Evolutionary conservation across 2,113 vertebrate genomes (phyloP).

Genomic region (Benthochromis sp.): DNA sequence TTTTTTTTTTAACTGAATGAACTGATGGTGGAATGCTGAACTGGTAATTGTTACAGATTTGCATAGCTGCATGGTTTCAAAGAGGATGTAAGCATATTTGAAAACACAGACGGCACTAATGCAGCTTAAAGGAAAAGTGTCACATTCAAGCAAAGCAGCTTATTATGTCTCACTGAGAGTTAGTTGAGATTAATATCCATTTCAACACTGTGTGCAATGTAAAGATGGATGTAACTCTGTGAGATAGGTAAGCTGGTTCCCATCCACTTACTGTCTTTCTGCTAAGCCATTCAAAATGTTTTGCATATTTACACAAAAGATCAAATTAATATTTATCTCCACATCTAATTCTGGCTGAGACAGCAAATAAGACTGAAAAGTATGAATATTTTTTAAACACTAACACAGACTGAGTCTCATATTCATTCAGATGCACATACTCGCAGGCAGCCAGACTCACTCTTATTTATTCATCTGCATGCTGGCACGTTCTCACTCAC

Average conservation of each 20-base stretch:
- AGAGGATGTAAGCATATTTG: constrained; percentile 1
- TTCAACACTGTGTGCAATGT: neutral
- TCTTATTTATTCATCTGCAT: constrained; percentile 52
- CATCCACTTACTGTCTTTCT: neutral
- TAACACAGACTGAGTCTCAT: neutral
- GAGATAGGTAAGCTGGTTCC: neutral
- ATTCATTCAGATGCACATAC: neutral
- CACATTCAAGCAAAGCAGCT: neutral
- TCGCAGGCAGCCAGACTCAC: neutral
- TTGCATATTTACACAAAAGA: neutral
- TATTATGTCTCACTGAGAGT: neutral
- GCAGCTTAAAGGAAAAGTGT: neutral
- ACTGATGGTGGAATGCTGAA: constrained; percentile 35
- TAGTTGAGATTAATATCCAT: neutral
- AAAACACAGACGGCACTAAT: neutral
- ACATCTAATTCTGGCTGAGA: neutral
- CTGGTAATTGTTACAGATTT: constrained; percentile 53
- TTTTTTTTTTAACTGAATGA: constrained; percentile 35
- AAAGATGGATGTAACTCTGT: neutral
- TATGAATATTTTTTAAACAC: neutral
- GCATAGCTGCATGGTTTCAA: constrained; percentile 22
- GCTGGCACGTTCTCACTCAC: constrained; percentile 35
- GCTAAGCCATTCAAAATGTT: neutral
- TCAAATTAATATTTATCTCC: neutral
- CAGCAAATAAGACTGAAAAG: neutral